phyloP scores from a whole-genome alignment of 2,888 invertebrate species.

The Cyrtodaria siliqua region DNA sequence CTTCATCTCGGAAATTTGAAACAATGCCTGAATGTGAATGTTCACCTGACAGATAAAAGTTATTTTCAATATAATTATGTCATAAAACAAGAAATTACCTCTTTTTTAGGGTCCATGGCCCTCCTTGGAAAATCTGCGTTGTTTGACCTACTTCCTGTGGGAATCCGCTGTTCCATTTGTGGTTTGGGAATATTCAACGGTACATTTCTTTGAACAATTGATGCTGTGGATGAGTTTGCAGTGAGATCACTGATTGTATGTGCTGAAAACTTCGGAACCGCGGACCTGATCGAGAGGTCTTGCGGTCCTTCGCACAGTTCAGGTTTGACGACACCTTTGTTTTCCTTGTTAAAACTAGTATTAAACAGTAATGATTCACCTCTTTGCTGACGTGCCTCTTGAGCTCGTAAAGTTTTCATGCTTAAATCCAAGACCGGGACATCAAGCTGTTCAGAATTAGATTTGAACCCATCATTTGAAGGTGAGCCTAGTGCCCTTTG shows the following conservation, averaged over 20 bases:
- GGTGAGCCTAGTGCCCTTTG: conserved; percentile 51
- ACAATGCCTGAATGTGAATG: too few species aligned
- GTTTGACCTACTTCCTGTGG: too few species aligned
- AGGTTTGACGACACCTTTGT: conserved; percentile 11
- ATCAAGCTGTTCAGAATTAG: conserved; percentile 32
- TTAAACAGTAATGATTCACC: conserved; percentile 61
- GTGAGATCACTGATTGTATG: not conserved
- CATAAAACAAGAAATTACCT: conserved; percentile 28
- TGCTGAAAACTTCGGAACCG: not conserved
- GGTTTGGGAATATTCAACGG: conserved; percentile 57
- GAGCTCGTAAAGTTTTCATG: conserved; percentile 74
- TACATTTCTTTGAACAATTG: conserved; percentile 38
- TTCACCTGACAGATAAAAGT: too few species aligned
- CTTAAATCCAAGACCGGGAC: conserved; percentile 71
- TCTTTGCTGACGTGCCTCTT: conserved; percentile 56
- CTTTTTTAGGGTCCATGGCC: conserved; percentile 11
- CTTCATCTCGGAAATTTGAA: too few species aligned
- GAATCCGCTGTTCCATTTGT: not conserved
- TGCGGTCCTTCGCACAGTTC: conserved; percentile 49
- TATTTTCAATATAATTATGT: too few species aligned
- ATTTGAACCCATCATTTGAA: conserved; percentile 17
- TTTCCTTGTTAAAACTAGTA: conserved; percentile 54
- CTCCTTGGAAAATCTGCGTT: too few species aligned
- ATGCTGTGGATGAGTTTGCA: conserved; percentile 12
- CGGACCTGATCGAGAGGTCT: conserved; percentile 52